phyloP scores from a whole-genome alignment of 2,113 vertebrate genomes.

The Morone chrysops region DNA sequence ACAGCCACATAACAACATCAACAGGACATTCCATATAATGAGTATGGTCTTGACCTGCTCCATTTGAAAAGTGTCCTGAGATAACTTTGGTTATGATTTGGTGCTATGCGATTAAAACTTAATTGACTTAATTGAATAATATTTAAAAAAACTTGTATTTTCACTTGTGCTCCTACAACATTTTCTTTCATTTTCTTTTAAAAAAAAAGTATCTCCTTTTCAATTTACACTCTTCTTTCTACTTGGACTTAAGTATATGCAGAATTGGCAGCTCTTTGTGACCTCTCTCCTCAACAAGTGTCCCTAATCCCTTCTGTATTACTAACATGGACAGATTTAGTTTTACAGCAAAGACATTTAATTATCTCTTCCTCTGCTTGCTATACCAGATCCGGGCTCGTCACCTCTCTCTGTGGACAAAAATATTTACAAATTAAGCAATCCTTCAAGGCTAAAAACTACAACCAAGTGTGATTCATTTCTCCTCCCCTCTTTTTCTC shows the following conservation, averaged over 20 bases:
- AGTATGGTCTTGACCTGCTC: no score
- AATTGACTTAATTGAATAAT: not conserved
- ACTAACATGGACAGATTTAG: constrained; percentile 43
- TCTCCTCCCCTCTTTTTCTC: not conserved
- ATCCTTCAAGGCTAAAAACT: constrained; percentile 16
- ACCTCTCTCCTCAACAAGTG: constrained; percentile 26
- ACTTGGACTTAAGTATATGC: constrained; percentile 8
- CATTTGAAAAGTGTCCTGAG: no score
- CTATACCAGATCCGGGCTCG: constrained; percentile 25
- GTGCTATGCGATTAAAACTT: no score
- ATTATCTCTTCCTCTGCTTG: constrained; percentile 52
- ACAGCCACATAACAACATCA: not conserved
- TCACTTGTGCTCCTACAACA: no score
- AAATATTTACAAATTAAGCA: constrained; percentile 34
- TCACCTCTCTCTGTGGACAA: constrained; percentile 18
- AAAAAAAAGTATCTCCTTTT: not conserved
- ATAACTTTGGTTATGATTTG: no score
- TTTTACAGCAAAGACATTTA: constrained; percentile 43
- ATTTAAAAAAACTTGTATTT: not conserved
- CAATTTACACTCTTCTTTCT: not conserved
- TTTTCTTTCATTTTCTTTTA: not conserved
- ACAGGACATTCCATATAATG: no score
- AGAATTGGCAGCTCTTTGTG: constrained; percentile 27
- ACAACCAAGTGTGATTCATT: constrained; percentile 25
- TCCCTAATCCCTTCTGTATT: constrained; percentile 41